A percentile compares a stretch with the other conserved stretches of the same genome.
Conservation (phyloP, 2,797 vertebrate genomes). For the Falco peregrinus region DNA sequence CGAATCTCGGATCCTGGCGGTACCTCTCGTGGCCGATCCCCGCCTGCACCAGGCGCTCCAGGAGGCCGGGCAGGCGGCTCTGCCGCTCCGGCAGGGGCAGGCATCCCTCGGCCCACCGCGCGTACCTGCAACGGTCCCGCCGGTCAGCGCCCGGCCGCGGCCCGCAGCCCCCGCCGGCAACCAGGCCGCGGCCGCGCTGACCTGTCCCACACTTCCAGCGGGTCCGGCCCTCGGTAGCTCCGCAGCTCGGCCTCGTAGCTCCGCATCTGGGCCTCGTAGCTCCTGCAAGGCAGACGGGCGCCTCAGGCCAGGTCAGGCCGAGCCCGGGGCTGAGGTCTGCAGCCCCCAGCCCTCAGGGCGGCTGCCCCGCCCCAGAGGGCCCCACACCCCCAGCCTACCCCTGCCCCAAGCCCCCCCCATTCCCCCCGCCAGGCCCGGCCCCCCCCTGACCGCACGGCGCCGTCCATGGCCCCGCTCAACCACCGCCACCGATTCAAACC, state of each 20-base stretch:
- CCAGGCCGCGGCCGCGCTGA: constrained; percentile 18
- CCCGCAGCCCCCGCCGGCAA: rapidly evolving
- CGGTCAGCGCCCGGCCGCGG: rapidly evolving
- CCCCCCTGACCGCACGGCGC: too few relatives aligned
- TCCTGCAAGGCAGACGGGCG: constrained; percentile 51
- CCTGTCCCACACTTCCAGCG: constrained; percentile 85
- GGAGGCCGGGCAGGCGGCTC: constrained; percentile 71
- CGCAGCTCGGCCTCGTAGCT: constrained; percentile 66
- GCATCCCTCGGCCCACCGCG: constrained; percentile 79
- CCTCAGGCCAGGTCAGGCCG: background rate
- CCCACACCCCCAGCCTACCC: too few relatives aligned
- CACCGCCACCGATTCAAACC: too few relatives aligned
- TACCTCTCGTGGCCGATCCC: constrained; percentile 83
- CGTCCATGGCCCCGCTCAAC: too few relatives aligned
- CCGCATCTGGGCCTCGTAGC: constrained; percentile 43
- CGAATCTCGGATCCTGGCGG: constrained; percentile 83
- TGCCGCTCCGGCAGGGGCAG: constrained; percentile 62
- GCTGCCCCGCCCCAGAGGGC: too few relatives aligned
- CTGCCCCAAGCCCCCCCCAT: too few relatives aligned
- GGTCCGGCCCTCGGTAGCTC: constrained; percentile 78
- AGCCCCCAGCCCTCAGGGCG: too few relatives aligned
- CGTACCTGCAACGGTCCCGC: constrained; percentile 77
- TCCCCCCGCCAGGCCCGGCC: too few relatives aligned
- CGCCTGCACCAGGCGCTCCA: constrained; percentile 82
- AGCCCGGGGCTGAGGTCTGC: too few relatives aligned